These are phyloP conservation scores for Trachelus tabidus DNA, from an alignment of 2,888 invertebrate genomes.

Conservation along the genomic window DNA sequence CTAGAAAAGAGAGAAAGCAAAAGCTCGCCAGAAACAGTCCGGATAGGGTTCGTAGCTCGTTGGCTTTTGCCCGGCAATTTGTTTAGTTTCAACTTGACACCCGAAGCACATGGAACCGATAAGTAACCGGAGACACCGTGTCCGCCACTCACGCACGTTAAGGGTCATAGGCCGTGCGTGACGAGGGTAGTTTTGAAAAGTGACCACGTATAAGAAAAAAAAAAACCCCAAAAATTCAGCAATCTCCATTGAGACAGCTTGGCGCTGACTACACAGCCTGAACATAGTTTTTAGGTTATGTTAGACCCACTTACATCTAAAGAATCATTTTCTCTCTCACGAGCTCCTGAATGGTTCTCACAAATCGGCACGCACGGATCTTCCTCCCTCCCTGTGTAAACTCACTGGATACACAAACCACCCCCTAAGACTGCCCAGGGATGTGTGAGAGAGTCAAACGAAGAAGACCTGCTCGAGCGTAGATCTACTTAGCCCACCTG, in stretches of 20 bases:
- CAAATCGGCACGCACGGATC: constrained; percentile 36
- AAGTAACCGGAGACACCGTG: constrained; percentile 28
- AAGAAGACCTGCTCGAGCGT: background rate
- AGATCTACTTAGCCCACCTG: background rate
- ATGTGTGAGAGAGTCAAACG: constrained; percentile 1
- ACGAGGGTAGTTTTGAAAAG: background rate
- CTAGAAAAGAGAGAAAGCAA: background rate
- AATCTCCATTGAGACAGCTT: constrained; percentile 42
- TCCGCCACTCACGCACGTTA: constrained; percentile 10
- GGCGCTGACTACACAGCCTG: constrained; percentile 41
- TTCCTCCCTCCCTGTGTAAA: constrained; percentile 21
- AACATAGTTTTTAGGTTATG: constrained; percentile 21
- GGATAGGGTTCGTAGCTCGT: constrained; percentile 17
- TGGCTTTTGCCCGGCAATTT: constrained; percentile 42
- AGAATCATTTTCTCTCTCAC: background rate
- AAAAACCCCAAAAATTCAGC: background rate
- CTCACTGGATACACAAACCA: constrained; percentile 24
- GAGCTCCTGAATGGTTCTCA: constrained; percentile 27
- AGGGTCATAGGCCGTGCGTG: background rate
- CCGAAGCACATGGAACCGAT: constrained; percentile 23
- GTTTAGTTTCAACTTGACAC: constrained; percentile 57
- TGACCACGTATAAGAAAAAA: background rate
- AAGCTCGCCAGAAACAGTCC: background rate
- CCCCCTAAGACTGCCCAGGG: constrained; percentile 26
- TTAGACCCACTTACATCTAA: background rate